A percentile compares a stretch with the other conserved stretches of the same genome.
Evolutionary conservation across 2,888 invertebrate species (phyloP).

Genomic region (Actias luna): DNA sequence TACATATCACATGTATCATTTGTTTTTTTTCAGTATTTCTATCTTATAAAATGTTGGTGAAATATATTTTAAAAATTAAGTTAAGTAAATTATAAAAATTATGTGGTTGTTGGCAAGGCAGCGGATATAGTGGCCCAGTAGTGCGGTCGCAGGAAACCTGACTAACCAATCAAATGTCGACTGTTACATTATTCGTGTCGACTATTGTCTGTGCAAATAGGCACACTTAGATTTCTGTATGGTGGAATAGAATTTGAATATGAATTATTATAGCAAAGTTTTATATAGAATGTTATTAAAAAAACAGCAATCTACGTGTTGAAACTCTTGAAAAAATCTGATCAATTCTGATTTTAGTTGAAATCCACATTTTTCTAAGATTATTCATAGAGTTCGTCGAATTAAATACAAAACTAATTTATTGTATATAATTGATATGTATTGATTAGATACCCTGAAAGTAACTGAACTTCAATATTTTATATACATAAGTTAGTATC

Average conservation of each 20-base stretch:
- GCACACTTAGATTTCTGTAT: not conserved
- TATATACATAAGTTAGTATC: not conserved
- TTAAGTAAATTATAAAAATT: not conserved
- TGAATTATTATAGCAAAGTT: not conserved
- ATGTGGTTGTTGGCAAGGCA: constrained; percentile 3
- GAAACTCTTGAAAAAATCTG: not conserved
- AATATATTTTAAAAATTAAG: not conserved
- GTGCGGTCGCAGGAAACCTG: constrained; percentile 30
- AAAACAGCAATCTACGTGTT: no score
- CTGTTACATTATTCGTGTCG: constrained; percentile 31
- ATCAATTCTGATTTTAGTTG: no score
- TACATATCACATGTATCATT: not conserved
- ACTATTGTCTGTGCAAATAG: constrained; percentile 26
- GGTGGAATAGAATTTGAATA: not conserved
- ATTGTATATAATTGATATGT: no score
- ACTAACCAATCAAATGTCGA: constrained; percentile 29
- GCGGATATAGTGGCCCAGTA: constrained; percentile 37
- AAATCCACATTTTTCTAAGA: no score
- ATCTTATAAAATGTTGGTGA: constrained; percentile 15
- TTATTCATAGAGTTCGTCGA: no score
- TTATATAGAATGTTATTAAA: not conserved
- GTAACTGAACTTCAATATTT: not conserved
- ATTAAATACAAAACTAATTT: no score
- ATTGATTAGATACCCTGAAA: no score
- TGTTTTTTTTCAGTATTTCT: constrained; percentile 39